Percentiles rank a stretch among this genome's conserved stretches.
phyloP scores from a whole-genome alignment of 2,797 vertebrate species.

The Microcaecilia unicolor region DNA sequence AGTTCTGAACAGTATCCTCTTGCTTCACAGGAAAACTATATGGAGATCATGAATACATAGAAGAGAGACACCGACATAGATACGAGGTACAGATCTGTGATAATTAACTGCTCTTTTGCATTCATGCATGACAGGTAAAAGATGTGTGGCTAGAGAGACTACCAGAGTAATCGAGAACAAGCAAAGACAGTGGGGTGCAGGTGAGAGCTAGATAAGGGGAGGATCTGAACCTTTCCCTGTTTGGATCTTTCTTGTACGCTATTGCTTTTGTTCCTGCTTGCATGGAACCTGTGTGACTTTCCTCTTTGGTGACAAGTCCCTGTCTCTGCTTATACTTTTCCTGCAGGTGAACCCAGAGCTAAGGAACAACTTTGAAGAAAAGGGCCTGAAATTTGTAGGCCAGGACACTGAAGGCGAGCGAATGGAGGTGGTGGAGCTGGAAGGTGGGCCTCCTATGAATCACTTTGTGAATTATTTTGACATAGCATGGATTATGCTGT shows the following conservation, averaged over 20 bases:
- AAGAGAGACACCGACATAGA: slow-evolving; percentile 87
- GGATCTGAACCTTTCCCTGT: no score
- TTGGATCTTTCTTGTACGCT: no score
- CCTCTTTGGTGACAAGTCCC: neutral
- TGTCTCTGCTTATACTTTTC: neutral
- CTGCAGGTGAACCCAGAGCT: slow-evolving; percentile 84
- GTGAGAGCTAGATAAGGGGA: no score
- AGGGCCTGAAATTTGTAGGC: slow-evolving; percentile 82
- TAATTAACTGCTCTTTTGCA: no score
- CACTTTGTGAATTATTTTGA: no score
- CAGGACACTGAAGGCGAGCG: slow-evolving; percentile 86
- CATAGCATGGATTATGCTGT: no score
- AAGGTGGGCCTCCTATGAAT: slow-evolving; percentile 64
- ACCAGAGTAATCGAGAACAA: no score
- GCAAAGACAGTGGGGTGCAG: no score
- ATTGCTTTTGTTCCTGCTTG: neutral
- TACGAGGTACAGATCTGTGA: slow-evolving; percentile 80
- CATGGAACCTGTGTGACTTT: neutral
- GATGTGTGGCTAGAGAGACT: no score
- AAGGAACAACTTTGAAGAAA: slow-evolving; percentile 75
- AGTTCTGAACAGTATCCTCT: no score
- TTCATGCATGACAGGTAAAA: no score
- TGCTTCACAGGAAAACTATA: slow-evolving; percentile 74
- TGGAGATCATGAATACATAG: slow-evolving; percentile 71
- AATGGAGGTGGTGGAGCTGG: slow-evolving; percentile 90